Evolutionary conservation across 2,888 invertebrate genomes (phyloP).

Genomic region (Pomacea canaliculata): DNA sequence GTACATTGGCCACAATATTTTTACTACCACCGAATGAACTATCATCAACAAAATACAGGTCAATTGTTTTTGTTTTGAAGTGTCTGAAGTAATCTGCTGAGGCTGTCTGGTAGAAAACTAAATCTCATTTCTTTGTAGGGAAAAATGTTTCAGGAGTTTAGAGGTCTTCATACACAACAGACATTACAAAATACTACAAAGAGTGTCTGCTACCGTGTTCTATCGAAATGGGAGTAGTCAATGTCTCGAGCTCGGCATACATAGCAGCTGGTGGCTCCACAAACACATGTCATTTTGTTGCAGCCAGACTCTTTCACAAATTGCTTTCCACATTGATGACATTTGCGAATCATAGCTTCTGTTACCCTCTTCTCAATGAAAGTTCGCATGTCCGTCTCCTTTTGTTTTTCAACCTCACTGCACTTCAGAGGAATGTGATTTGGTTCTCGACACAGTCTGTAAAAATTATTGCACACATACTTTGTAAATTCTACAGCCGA

Average conservation of each 20-base stretch:
- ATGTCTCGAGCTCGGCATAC: constrained; percentile 67
- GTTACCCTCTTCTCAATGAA: constrained; percentile 74
- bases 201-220: constrained; percentile 16
- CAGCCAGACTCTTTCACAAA: constrained; percentile 64
- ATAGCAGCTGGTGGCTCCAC: constrained; percentile 66
- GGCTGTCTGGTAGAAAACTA: too few species aligned
- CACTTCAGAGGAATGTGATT: constrained; percentile 73
- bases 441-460: constrained; percentile 72
- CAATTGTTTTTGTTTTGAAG: too few species aligned
- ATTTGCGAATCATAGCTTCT: constrained; percentile 64
- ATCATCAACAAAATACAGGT: too few species aligned
- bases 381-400: constrained; percentile 62
- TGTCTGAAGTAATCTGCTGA: too few species aligned
- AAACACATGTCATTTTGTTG: constrained; percentile 68
- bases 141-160: not conserved
- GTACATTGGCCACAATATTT: too few species aligned
- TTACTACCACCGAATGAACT: too few species aligned
- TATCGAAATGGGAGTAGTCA: constrained; percentile 74
- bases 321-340: constrained; percentile 59
- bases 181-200: not conserved
- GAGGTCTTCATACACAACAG: not conserved
- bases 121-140: not conserved
- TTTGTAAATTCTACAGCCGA: not conserved
- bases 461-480: constrained; percentile 2
- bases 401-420: constrained; percentile 63